Base-by-base conservation (phyloP, 2,888 invertebrate species). In the Smittia aterrima region DNA sequence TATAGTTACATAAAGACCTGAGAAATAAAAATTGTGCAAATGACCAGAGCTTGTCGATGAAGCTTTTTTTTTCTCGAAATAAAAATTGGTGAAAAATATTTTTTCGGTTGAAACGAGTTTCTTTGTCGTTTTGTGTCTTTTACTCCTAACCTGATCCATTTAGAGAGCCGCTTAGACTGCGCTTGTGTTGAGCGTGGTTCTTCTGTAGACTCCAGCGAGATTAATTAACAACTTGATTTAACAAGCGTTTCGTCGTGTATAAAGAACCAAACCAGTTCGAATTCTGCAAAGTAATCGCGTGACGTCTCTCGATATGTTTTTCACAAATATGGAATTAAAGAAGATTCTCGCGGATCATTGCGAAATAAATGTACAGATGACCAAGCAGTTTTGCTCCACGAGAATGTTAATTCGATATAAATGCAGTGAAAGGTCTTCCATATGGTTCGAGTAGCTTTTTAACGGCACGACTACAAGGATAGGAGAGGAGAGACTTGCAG, bases 1-100 rank as follows among this genome's bases (percentile, higher is more conserved):
- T n/a, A n/a, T 47, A 11, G 47, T 47, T 47, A 47, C 47, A 47
- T 47, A 47, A 47, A 47, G 47, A 47, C n/a, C 16, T 11, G n/a
- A 47, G 47, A 47, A 47, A 47, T n/a, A 47, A 47, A 47, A 47
- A 58, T 58, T 58, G 58, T 58, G 58, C 58, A 58, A 58, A 58
- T 58, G 58, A 58, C 58, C 58, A 58, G 38, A 6, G n/a, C 53
- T 4, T 16, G 20, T 58, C 24, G 24, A 58, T 22, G 20, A 4
- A 24, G 24, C 24, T 58, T 58, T 58, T 22, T 58, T 22, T 20
- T 47, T 18, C 18, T 18, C 53, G 58, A 22, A 58, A 58, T 3
- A 58, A 58, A 22, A 58, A 22, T 22, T 22, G 11, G 24, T n/a
- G 16, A n/a, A 47, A 47, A 47, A 47, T 47, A 47, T 47, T 47